Evolutionary conservation across 2,888 invertebrate genomes (phyloP).

Genomic region (Tolmerus cingulatus): DNA sequence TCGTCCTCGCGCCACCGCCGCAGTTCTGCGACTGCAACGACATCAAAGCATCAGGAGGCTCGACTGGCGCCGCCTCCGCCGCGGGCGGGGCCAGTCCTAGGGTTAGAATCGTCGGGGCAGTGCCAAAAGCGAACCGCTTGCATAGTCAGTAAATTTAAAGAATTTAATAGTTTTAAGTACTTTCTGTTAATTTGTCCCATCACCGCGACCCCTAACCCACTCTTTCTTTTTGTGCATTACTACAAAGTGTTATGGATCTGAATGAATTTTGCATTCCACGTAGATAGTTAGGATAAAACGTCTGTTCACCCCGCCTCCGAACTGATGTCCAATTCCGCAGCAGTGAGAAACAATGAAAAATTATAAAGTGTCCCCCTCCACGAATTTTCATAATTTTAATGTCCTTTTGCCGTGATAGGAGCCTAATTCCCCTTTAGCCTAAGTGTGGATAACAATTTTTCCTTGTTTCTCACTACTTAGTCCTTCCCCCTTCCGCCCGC

Average conservation of each 20-base stretch:
- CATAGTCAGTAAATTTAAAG: slow-evolving; percentile 54
- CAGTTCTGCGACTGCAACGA: slow-evolving; percentile 83
- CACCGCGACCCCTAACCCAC: not conserved
- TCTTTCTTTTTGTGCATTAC: slow-evolving; percentile 8
- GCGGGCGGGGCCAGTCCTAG: slow-evolving; percentile 58
- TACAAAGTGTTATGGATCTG: slow-evolving; percentile 21
- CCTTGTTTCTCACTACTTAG: slow-evolving; percentile 19
- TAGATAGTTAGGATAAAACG: slow-evolving; percentile 34
- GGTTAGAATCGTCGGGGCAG: slow-evolving; percentile 83
- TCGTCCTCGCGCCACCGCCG: slow-evolving; percentile 84
- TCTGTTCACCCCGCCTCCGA: not conserved
- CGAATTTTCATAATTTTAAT: not conserved
- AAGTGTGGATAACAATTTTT: slow-evolving; percentile 20
- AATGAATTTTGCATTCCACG: slow-evolving; percentile 37
- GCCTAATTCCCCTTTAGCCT: not conserved
- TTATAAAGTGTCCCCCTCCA: not conserved
- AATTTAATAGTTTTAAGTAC: slow-evolving; percentile 35
- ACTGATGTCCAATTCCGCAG: not conserved
- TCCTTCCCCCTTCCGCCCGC: not conserved
- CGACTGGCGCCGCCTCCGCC: slow-evolving; percentile 51
- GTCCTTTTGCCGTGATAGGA: slow-evolving; percentile 9
- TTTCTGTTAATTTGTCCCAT: not conserved
- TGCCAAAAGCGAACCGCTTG: slow-evolving; percentile 72
- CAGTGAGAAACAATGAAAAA: slow-evolving; percentile 30
- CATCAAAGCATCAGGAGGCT: slow-evolving; percentile 58